Percentiles rank a stretch among this genome's conserved stretches.
Evolutionary conservation across 1,140 invertebrate genomes (phyloP).

Genomic region (Ostrea edulis): DNA sequence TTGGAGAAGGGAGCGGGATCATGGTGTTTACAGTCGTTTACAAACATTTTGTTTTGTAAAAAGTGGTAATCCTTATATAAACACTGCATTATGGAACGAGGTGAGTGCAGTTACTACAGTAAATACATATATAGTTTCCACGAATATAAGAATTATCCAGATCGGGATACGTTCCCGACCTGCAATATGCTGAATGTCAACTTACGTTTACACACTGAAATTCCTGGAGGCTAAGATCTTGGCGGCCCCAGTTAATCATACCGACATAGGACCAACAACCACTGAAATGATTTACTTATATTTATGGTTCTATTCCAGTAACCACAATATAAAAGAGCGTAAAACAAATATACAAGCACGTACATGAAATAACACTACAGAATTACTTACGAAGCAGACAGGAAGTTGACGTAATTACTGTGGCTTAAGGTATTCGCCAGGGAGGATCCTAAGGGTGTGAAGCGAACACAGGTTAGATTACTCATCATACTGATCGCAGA

Average conservation of each 20-base stretch:
- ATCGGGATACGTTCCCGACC: no score
- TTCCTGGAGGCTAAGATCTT: not conserved
- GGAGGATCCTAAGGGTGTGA: not conserved
- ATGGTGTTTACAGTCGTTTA: no score
- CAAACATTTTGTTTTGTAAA: no score
- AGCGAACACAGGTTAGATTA: not conserved
- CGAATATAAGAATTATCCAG: no score
- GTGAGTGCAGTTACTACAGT: no score
- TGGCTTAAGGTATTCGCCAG: not conserved
- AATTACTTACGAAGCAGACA: not conserved
- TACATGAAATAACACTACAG: not conserved
- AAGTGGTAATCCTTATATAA: no score
- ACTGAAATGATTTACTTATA: not conserved
- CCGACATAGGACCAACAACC: not conserved
- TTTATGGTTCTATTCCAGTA: no score
- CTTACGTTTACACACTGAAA: not conserved
- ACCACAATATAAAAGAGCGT: no score
- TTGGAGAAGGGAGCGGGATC: no score
- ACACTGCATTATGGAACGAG: no score
- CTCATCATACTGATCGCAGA: not conserved
- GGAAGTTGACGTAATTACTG: conserved; percentile 1
- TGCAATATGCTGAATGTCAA: not conserved
- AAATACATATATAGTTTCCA: no score
- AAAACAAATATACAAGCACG: no score
- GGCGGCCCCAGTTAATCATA: not conserved